Base-by-base conservation (phyloP, 2,888 invertebrate species). In the Monoplex corrugatus region DNA sequence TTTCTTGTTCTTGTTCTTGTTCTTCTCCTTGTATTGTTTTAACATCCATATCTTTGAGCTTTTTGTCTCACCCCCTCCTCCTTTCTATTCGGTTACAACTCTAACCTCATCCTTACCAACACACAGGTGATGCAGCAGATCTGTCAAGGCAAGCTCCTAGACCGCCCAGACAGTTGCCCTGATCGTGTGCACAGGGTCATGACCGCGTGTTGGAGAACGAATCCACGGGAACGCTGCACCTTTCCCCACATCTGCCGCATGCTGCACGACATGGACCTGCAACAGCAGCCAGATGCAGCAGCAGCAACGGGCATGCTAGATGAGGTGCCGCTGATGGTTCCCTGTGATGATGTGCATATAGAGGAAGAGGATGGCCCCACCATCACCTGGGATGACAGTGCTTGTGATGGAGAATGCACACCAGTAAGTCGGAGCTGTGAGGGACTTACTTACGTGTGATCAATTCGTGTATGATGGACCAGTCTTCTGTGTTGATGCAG, bases 101-200 rank as follows among this genome's bases (percentile, higher is more conserved):
- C 32, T 16, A 50, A 50, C 50, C 8, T 16, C 50, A 50, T 50
- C 50, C 50, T 50, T 50, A 50, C 50, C 16, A 50, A 50, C 50
- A 50, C 50, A 50, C 75, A 75, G 75, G 75, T 75, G 75, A 75
- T 38, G 75, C 75, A 75, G 75, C 38, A 19, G 75, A 75, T 75
- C 75, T 75, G 75, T 19, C 75, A 75, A 13, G 75, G 75, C 75
- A 75, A 75, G 35, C 19, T 75, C 35, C 75, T 75, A 38, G 75
- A 75, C 16, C 35, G 75, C 0, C 75, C 75, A 13, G 75, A 75
- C 13, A 10, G 3, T 38, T 75, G 75, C 75, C 75, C 75, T 1
- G 75, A 75, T 38, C 75, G 35, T 10, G 75, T 75, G 75, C 16
- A 35, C 75, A 10, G 28, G 75, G 75, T 75, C 35, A 75, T 75